Percentiles rank a stretch among this genome's conserved stretches.
Conservation (phyloP, 2,113 vertebrate species). For the Ellobius talpinus region DNA sequence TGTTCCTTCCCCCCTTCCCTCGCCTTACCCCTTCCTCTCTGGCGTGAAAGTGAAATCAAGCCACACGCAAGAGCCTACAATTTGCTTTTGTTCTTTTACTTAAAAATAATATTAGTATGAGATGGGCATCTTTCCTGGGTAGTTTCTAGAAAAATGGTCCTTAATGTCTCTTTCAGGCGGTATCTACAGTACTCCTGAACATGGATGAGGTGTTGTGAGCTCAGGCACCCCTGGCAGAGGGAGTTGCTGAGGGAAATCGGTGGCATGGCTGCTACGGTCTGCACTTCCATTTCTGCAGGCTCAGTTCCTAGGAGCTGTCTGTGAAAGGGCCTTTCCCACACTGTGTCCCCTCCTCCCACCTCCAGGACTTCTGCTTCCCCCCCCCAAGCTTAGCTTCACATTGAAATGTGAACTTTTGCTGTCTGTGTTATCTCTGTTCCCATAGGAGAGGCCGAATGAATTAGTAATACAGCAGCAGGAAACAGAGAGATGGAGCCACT, state of each 20-base stretch:
- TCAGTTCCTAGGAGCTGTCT: background rate
- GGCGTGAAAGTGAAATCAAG: background rate
- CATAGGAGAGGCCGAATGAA: slow-evolving; percentile 80
- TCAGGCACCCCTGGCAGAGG: rapidly evolving
- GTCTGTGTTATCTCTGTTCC: slow-evolving; percentile 78
- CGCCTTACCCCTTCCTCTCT: background rate
- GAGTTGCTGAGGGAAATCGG: background rate
- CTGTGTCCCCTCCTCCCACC: rapidly evolving
- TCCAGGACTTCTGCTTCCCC: background rate
- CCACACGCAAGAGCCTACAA: background rate
- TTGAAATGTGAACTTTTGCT: slow-evolving; percentile 78
- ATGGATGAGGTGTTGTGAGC: rapidly evolving
- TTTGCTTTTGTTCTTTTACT: slow-evolving; percentile 26
- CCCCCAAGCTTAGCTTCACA: slow-evolving; percentile 51
- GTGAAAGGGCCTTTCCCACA: background rate
- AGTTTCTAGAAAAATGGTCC: background rate
- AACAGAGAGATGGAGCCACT: slow-evolving; percentile 81
- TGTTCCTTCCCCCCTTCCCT: background rate
- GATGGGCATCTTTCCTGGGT: background rate
- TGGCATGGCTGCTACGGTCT: rapidly evolving
- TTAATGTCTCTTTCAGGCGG: background rate
- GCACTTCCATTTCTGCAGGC: background rate
- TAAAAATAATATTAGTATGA: background rate
- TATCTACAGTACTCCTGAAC: background rate
- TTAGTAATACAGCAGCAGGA: slow-evolving; percentile 85